A percentile compares a stretch with the other conserved stretches of the same genome.
Conservation (phyloP, 2,113 vertebrate genomes). For the Ciconia boyciana region DNA sequence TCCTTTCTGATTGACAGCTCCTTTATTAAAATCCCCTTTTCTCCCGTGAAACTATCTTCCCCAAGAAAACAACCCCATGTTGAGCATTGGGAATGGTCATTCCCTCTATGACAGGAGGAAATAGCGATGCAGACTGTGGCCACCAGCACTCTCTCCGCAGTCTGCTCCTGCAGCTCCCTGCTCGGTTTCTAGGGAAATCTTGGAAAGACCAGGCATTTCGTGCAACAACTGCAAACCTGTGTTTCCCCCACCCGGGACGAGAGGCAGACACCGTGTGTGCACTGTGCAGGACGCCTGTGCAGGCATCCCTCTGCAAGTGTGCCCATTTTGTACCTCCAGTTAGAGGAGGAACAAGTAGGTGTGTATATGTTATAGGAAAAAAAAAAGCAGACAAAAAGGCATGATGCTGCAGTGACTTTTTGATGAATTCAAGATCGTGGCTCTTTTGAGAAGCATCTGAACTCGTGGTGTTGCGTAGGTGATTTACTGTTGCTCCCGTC, state of each 20-base stretch:
- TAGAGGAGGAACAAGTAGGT: background rate
- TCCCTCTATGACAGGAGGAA: background rate
- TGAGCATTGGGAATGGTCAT: background rate
- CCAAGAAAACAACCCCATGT: background rate
- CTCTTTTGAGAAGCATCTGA: background rate
- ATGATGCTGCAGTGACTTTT: background rate
- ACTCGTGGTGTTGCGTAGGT: background rate
- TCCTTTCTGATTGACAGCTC: background rate
- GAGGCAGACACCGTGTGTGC: background rate
- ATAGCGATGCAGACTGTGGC: background rate
- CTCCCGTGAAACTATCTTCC: background rate
- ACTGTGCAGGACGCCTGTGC: background rate
- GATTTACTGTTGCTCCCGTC: background rate
- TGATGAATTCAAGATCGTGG: background rate
- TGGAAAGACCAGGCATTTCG: background rate
- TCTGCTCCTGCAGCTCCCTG: background rate
- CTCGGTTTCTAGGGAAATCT: background rate
- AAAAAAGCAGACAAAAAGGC: background rate
- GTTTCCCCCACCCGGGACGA: fast-evolving
- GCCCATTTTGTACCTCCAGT: background rate
- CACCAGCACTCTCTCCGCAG: background rate
- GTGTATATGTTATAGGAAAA: background rate
- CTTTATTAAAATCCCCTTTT: background rate
- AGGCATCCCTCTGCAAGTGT: background rate
- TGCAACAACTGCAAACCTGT: background rate